Conservation (phyloP, 2,888 invertebrate genomes). For the Drosophila ustulata region DNA sequence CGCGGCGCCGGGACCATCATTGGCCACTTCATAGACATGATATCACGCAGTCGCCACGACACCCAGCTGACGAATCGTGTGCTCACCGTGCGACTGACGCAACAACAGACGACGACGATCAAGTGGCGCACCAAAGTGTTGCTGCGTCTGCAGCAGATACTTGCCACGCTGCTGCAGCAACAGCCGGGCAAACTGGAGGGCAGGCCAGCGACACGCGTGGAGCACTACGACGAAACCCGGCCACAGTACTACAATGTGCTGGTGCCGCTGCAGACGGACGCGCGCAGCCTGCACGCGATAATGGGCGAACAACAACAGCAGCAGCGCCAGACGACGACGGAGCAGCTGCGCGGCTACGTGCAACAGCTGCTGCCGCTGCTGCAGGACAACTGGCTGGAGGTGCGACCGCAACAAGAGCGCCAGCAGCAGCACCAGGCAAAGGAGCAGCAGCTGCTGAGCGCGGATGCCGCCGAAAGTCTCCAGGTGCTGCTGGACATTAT, state of each 20-base stretch:
- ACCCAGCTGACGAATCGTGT: constrained; percentile 89
- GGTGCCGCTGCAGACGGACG: not conserved
- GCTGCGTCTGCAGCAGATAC: constrained; percentile 88
- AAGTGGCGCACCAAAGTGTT: constrained; percentile 93
- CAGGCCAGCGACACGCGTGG: constrained; percentile 3
- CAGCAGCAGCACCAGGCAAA: not conserved
- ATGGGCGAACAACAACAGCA: constrained; percentile 34
- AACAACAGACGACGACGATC: constrained; percentile 90
- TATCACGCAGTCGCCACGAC: constrained; percentile 90
- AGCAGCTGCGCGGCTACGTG: constrained; percentile 87
- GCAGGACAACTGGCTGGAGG: constrained; percentile 94
- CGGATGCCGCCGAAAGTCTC: constrained; percentile 88
- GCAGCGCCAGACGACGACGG: constrained; percentile 23
- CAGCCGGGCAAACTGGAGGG: constrained; percentile 30
- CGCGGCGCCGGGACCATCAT: constrained; percentile 89
- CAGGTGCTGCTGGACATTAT: constrained; percentile 88
- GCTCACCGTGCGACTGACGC: constrained; percentile 89
- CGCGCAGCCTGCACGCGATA: constrained; percentile 26
- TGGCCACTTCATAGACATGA: constrained; percentile 93
- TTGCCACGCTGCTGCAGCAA: constrained; percentile 84
- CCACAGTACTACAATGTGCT: constrained; percentile 66
- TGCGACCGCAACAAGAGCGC: constrained; percentile 86
- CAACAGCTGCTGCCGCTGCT: constrained; percentile 91
- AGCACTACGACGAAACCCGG: constrained; percentile 48
- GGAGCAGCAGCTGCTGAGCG: constrained; percentile 85